Base-by-base conservation (phyloP, 2,888 invertebrate species). In the Hydraecia micacea region DNA sequence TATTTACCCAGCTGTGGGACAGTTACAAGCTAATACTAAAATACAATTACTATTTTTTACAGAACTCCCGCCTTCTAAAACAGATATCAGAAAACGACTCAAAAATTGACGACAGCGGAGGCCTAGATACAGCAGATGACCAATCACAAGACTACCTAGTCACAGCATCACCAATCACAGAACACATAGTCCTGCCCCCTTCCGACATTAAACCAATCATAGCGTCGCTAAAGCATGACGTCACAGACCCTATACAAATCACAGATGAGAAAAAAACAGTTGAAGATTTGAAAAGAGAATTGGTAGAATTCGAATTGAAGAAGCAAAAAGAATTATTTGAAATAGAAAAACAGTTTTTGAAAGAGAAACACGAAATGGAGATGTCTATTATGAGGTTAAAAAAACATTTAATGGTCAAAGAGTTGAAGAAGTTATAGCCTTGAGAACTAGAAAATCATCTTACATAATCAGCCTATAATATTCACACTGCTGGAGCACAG, bases 251-350 rank as follows among this genome's bases (percentile, higher is more conserved):
- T 4, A 88, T 84, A 70, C 79, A 79, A 42, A 83, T 88, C 25
- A 46, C 66, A 39, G 86, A 81, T 36, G 84, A 85, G 2, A 86
- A 83, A n/a, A 85, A 77, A 25, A 65, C 76, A 0, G 63, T 83
- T 49, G 87, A 90, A 46, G 86, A 90, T 2, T 71, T 90, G 8
- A 86, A 75, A 60, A 86, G 77, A 72, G 89, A 89, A 8, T 21
- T 90, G n/a, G 46, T 88, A 0, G 89, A 90, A 36, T 90, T 90
- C 36, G 90, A 90, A 68, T 70, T 90, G 71, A 88, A 46, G 5
- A 90, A 77, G 15, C 87, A 90, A 68, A 89, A 82, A 52, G 89
- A 91, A 79, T 42, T 89, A 42, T 89, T 87, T 76, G 88, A 89
- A 49, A 86, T 91, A n/a, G 91, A 91, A 65, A 88, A 86, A 52